phyloP scores from a whole-genome alignment of 92 coral and sea anemone species.

The Phenganax stokvisi region DNA sequence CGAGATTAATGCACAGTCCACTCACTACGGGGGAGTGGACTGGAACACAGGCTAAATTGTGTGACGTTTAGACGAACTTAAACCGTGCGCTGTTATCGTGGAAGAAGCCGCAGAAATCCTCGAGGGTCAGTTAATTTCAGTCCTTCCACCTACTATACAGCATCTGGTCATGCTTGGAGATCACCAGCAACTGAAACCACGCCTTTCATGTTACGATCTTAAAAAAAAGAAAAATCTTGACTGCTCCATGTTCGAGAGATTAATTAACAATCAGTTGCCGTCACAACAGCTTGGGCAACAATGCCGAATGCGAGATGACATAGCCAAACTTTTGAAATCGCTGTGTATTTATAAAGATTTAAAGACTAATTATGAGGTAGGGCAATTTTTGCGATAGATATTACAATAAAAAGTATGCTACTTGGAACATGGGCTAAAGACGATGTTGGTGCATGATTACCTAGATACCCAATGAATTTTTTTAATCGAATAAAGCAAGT shows the following conservation, averaged over 20 bases:
- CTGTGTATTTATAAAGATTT: conserved; percentile 51
- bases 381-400: neutral
- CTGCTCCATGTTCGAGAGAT: conserved; percentile 78
- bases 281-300: conserved; percentile 57
- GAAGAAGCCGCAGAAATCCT: conserved; percentile 96
- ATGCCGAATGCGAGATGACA: conserved; percentile 79
- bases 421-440: too few species aligned
- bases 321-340: conserved; percentile 61
- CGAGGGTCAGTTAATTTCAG: conserved; percentile 79
- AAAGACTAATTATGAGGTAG: conserved; percentile 62
- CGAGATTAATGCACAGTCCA: too few species aligned
- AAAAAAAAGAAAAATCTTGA: conserved; percentile 51
- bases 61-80: conserved; percentile 49
- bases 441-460: too few species aligned
- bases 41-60: neutral
- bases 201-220: conserved; percentile 51
- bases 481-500: too few species aligned
- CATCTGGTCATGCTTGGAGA: conserved; percentile 95
- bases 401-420: neutral
- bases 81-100: conserved; percentile 80
- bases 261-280: conserved; percentile 50
- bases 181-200: conserved; percentile 72
- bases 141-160: conserved; percentile 71
- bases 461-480: too few species aligned
- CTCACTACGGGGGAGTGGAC: too few species aligned